phyloP scores from a whole-genome alignment of 2,888 invertebrate genomes.

The Eudiplozoon nipponicum region DNA sequence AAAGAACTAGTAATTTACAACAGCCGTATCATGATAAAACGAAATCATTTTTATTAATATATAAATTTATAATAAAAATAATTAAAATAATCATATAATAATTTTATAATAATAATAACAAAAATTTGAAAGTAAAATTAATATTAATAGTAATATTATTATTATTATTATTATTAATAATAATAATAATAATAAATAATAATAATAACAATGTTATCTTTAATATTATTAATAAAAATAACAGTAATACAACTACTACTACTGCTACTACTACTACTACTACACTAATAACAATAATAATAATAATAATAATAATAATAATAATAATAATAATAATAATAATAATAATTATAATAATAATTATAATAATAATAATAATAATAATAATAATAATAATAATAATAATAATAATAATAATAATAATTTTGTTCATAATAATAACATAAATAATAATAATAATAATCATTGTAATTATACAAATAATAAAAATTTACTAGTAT shows the following conservation, averaged over 20 bases:
- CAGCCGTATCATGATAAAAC: too few species aligned
- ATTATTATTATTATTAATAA: too few species aligned
- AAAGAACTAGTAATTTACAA: too few species aligned
- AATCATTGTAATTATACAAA: not conserved
- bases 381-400: slow-evolving; percentile 6
- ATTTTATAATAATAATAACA: too few species aligned
- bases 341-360: slow-evolving; percentile 3
- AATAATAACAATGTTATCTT: too few species aligned
- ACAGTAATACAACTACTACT: not conserved
- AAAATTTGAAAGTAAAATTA: too few species aligned
- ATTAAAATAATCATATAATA: too few species aligned
- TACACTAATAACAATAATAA: slow-evolving; percentile 1
- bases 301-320: slow-evolving; percentile 2
- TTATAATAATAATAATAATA: slow-evolving; percentile 3
- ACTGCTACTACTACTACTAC: too few species aligned
- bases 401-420: slow-evolving; percentile 9
- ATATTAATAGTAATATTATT: too few species aligned
- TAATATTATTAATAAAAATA: not conserved
- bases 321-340: slow-evolving; percentile 4
- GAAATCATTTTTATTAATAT: too few species aligned
- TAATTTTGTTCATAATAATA: slow-evolving; percentile 1
- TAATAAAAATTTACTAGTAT: not conserved
- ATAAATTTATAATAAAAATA: too few species aligned
- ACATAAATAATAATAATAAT: slow-evolving; percentile 6
- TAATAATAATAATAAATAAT: too few species aligned